Conservation (phyloP, 2,797 vertebrate genomes). For the Syndactyla subalaris region DNA sequence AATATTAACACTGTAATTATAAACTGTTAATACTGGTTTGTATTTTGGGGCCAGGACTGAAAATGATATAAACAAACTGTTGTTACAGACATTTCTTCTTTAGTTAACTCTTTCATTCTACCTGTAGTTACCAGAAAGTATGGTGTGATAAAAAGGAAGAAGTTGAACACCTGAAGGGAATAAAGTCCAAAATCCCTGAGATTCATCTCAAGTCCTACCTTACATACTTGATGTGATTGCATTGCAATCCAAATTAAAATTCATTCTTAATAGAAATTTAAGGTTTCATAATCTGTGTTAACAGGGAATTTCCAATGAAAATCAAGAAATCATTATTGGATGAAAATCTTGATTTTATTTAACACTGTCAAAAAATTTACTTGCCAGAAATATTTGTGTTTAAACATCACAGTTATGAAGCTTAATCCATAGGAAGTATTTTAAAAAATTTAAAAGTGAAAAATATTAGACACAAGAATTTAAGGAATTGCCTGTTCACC, state of each 20-base stretch:
- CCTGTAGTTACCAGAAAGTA: slow-evolving; percentile 25
- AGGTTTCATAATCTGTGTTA: not conserved
- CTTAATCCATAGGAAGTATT: not conserved
- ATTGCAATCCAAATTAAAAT: not conserved
- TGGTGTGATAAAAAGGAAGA: not conserved
- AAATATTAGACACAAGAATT: not conserved
- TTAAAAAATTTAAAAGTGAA: not conserved
- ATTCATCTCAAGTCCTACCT: not conserved
- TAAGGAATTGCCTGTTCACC: not conserved
- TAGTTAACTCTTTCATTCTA: slow-evolving; percentile 63
- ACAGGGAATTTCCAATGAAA: not conserved
- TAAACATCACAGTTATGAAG: not conserved
- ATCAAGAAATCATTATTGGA: not conserved
- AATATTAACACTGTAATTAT: slow-evolving; percentile 78
- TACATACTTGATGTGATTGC: not conserved
- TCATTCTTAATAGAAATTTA: not conserved
- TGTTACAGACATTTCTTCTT: slow-evolving; percentile 65
- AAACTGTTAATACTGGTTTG: slow-evolving; percentile 77
- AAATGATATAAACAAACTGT: slow-evolving; percentile 79
- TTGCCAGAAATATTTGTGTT: not conserved
- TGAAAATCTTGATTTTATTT: not conserved
- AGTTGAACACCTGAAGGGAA: not conserved
- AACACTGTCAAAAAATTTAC: not conserved
- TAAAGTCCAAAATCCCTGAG: not conserved
- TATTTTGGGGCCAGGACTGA: slow-evolving; percentile 72